phyloP scores from a whole-genome alignment of 2,888 invertebrate species.

The Drymonia ruficornis region DNA sequence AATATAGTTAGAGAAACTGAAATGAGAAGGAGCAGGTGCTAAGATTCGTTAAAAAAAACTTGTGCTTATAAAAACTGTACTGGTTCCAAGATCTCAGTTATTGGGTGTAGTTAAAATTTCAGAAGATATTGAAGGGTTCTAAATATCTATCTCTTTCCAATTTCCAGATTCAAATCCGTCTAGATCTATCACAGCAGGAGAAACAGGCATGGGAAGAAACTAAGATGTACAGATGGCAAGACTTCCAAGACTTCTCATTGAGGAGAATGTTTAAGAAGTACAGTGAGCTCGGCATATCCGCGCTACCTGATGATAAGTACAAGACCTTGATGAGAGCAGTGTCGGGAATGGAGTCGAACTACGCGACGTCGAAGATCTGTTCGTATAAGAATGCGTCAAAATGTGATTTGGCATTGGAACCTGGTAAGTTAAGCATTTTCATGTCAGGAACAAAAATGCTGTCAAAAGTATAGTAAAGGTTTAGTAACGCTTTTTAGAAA shows the following conservation, averaged over 20 bases:
- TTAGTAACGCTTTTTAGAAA: too few relatives aligned
- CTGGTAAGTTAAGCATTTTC: slow-evolving; percentile 84
- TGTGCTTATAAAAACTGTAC: too few relatives aligned
- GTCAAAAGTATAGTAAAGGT: too few relatives aligned
- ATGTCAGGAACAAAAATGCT: too few relatives aligned
- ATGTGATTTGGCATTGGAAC: slow-evolving; percentile 90
- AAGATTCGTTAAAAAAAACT: too few relatives aligned
- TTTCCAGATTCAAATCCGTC: slow-evolving; percentile 68
- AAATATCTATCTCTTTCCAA: background rate
- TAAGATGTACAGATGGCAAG: slow-evolving; percentile 89
- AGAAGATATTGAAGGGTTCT: too few relatives aligned
- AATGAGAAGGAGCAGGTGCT: too few relatives aligned
- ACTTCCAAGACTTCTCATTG: slow-evolving; percentile 87
- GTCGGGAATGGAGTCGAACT: slow-evolving; percentile 90
- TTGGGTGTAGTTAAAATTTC: too few relatives aligned
- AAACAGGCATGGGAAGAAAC: slow-evolving; percentile 88
- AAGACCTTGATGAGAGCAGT: slow-evolving; percentile 85
- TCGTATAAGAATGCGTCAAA: slow-evolving; percentile 86
- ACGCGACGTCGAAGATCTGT: slow-evolving; percentile 91
- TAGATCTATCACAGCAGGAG: slow-evolving; percentile 78
- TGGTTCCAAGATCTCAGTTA: too few relatives aligned
- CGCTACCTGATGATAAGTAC: slow-evolving; percentile 88
- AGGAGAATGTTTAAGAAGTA: slow-evolving; percentile 91
- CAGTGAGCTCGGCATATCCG: slow-evolving; percentile 89
- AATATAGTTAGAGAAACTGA: too few relatives aligned